Base-by-base conservation (phyloP, 2,797 vertebrate genomes). In the Gephyroberyx darwinii region DNA sequence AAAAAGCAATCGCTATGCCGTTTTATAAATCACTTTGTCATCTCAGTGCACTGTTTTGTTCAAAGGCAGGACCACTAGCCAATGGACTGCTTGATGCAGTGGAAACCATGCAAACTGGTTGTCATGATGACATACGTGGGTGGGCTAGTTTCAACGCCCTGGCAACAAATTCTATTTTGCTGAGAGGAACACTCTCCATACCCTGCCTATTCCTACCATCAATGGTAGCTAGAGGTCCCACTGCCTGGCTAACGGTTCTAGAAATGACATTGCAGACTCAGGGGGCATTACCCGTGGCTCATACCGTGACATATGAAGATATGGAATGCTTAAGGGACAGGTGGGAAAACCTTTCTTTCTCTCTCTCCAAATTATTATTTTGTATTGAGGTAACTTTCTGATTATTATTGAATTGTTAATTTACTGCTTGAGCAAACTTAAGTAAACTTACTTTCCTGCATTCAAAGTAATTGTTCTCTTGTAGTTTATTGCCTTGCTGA, bases 11-110 rank as follows among this genome's bases (percentile, higher is more conserved):
- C 9, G 71, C 84, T 60, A 52, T 39, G 60, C 65, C 75, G 69
- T 88, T 90, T 92, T 91, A 92, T 92, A 90, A 92, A 93, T 93
- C 90, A 91, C 85, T 74, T 72, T 92, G 86, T 90, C 92, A 91
- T 86, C 65, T 67, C 75, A 69, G 63, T 75, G 84, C 75, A 67
- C 68, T 55, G 83, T 80, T 89, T 85, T 74, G 78, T 80, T 78
- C 79, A 81, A 77, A 79, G 83, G 81, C 78, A 86, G 81, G 83
- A 85, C 84, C 59, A 48, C 73, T 82, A 70, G 82, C 87, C 88
- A 89, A 88, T 84, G 88, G 83, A 86, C 78, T 82, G 85, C 80
- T 76, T 85, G 78, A 89, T 90, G 86, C 75, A 84, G 79, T 82
- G 85, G 84, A 90, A 92, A 91, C 64, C 56, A 91, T 81, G 68